Conservation (phyloP, 2,888 invertebrate species). For the Cistogaster globosa region DNA sequence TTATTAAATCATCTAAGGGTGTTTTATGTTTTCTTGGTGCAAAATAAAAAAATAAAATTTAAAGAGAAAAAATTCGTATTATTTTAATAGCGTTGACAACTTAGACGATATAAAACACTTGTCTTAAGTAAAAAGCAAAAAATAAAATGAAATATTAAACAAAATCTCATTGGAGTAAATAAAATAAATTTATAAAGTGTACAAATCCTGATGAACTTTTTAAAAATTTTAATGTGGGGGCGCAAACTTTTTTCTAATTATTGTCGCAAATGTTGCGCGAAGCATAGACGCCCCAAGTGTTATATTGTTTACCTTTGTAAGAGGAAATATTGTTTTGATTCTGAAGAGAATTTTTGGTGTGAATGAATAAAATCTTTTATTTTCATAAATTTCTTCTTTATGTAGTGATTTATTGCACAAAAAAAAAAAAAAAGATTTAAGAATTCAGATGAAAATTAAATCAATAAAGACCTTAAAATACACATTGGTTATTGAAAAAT, state of each 20-base stretch:
- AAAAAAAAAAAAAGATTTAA: too few species aligned
- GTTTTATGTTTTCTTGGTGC: slow-evolving; percentile 50
- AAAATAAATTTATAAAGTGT: not conserved
- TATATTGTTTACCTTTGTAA: not conserved
- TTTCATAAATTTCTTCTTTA: too few species aligned
- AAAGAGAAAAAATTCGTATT: slow-evolving; percentile 48
- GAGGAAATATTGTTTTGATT: not conserved
- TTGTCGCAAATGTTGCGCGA: slow-evolving; percentile 69
- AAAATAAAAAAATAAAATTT: slow-evolving; percentile 8
- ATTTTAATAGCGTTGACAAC: slow-evolving; percentile 66
- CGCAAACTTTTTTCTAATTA: slow-evolving; percentile 70
- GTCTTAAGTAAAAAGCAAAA: slow-evolving; percentile 34
- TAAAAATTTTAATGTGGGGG: slow-evolving; percentile 53
- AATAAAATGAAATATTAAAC: not conserved
- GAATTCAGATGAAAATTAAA: too few species aligned
- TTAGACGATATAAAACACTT: slow-evolving; percentile 60
- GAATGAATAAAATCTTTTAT: too few species aligned
- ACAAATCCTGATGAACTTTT: slow-evolving; percentile 48
- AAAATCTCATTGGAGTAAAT: not conserved
- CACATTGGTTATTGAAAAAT: too few species aligned
- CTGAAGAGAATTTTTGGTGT: not conserved
- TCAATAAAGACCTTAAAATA: too few species aligned
- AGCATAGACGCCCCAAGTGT: slow-evolving; percentile 42
- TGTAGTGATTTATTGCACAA: too few species aligned
- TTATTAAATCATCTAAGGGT: slow-evolving; percentile 45